Conservation (phyloP, 2,888 invertebrate species). For the Lumbricus terrestris region DNA sequence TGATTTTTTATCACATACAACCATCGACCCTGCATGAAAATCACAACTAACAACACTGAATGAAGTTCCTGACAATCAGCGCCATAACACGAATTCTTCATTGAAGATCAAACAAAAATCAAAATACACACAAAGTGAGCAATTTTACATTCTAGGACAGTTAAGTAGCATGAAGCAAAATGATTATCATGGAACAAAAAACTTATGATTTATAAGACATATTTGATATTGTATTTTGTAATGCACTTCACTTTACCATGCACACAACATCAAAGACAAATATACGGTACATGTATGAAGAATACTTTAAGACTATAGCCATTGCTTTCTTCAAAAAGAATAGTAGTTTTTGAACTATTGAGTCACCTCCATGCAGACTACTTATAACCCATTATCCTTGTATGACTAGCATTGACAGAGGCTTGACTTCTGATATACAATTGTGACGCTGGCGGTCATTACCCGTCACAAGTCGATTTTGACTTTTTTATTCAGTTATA, state of each 20-base stretch:
- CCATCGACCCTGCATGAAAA: background rate
- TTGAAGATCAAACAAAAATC: background rate
- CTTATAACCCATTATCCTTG: background rate
- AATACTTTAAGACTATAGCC: background rate
- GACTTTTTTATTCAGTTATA: too few species aligned
- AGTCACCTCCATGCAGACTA: background rate
- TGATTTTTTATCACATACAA: background rate
- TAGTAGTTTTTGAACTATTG: background rate
- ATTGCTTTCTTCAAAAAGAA: too few species aligned
- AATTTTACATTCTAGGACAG: background rate
- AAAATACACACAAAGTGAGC: background rate
- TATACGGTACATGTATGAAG: background rate
- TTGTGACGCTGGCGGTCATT: too few species aligned
- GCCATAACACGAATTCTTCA: background rate
- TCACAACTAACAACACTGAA: background rate
- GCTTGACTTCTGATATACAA: background rate
- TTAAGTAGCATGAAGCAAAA: background rate
- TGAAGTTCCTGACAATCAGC: background rate
- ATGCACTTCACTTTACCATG: background rate
- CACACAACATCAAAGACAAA: background rate
- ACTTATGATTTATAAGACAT: background rate
- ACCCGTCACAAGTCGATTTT: too few species aligned
- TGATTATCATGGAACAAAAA: background rate
- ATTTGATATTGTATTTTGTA: background rate
- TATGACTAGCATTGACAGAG: background rate